A percentile compares a stretch with the other conserved stretches of the same genome.
Evolutionary conservation across 2,888 invertebrate species (phyloP).

Genomic region (Smittia sp.): DNA sequence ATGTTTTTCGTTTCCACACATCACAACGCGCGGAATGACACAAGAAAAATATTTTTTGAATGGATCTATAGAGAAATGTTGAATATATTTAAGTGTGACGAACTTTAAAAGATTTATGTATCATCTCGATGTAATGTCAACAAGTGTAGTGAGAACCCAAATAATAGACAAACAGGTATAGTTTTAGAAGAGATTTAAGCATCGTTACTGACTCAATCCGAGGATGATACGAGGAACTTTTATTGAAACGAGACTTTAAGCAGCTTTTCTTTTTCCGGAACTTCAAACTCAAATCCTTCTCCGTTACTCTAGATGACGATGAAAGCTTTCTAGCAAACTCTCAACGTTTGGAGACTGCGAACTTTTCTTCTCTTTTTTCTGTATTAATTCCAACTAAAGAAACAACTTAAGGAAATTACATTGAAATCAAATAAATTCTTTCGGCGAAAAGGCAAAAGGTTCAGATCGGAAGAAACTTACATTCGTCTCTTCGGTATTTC

Average conservation of each 20-base stretch:
- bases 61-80: slow-evolving; percentile 20
- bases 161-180: slow-evolving; percentile 29
- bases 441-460: no score
- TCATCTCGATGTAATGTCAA: slow-evolving; percentile 6
- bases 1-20: not conserved
- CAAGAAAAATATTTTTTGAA: slow-evolving; percentile 26
- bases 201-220: not conserved
- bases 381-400: no score
- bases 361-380: no score
- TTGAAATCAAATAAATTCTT: no score
- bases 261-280: no score
- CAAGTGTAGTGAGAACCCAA: slow-evolving; percentile 6
- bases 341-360: no score
- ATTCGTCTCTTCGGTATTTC: no score
- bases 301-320: no score
- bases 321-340: no score
- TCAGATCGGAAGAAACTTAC: no score
- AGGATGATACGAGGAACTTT: not conserved
- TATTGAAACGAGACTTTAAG: not conserved
- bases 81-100: slow-evolving; percentile 28
- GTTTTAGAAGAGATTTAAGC: not conserved
- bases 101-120: slow-evolving; percentile 11
- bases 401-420: no score
- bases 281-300: no score
- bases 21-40: not conserved